Conservation (phyloP, 2,888 invertebrate species). For the Eurytoma californica region DNA sequence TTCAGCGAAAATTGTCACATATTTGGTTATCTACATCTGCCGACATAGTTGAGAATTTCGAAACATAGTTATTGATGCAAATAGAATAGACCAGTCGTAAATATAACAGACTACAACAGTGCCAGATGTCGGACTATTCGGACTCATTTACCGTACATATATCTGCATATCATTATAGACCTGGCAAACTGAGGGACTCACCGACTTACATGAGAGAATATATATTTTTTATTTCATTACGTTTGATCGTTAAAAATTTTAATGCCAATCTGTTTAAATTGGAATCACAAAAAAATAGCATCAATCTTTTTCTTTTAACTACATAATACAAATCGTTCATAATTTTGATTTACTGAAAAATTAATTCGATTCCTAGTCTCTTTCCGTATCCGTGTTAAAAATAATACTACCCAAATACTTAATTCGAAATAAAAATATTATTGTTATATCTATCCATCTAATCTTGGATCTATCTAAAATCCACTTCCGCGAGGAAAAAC, state of each 20-base stretch:
- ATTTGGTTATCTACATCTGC: conserved; percentile 28
- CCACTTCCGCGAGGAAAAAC: neutral
- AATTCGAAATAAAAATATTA: no score
- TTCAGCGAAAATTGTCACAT: conserved; percentile 31
- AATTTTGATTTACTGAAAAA: neutral
- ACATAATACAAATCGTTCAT: neutral
- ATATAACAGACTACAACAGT: neutral
- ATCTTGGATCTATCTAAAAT: neutral
- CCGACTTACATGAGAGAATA: neutral
- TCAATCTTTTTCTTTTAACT: neutral
- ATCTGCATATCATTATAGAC: conserved; percentile 29
- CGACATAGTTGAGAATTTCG: neutral
- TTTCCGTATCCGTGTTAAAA: no score
- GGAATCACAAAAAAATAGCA: neutral
- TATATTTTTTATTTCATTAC: neutral
- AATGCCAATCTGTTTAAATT: neutral
- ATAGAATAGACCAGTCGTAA: conserved; percentile 17
- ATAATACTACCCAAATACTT: no score
- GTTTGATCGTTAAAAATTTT: neutral
- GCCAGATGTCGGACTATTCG: conserved; percentile 21
- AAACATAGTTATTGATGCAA: conserved; percentile 30
- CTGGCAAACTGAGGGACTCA: neutral
- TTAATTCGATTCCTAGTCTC: no score
- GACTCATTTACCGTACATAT: conserved; percentile 28
- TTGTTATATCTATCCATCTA: no score